Percentiles rank a stretch among this genome's conserved stretches.
Conservation (phyloP, 2,113 vertebrate species). For the Clarias macrocephalus region DNA sequence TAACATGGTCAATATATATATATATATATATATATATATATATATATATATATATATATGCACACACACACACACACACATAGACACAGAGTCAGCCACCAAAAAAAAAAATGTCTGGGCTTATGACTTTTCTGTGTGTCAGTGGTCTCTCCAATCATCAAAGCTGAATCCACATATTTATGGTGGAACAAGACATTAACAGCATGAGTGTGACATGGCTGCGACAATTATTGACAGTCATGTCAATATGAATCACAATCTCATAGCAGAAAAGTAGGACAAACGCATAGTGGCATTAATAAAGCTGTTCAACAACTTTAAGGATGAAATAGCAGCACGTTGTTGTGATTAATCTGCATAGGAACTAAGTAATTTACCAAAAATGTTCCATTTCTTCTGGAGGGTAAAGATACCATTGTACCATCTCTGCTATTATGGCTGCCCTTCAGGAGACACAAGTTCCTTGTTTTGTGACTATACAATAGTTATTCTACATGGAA, state of each 20-base stretch:
- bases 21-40: no score
- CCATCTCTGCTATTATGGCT: conserved; percentile 48
- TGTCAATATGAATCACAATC: neutral
- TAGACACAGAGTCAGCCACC: no score
- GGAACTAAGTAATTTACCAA: conserved; percentile 59
- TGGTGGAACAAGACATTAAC: neutral
- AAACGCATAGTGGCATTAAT: neutral
- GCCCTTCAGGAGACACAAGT: conserved; percentile 65
- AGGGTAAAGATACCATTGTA: conserved; percentile 64
- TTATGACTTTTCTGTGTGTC: neutral
- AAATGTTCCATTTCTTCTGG: conserved; percentile 60
- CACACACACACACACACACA: no score
- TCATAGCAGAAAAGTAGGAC: neutral
- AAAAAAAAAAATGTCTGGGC: no score
- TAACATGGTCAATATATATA: conserved; percentile 2
- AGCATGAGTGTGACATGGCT: neutral
- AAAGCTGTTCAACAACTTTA: neutral
- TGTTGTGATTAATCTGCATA: conserved; percentile 35
- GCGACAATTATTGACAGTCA: neutral
- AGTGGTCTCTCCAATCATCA: neutral
- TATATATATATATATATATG: no score
- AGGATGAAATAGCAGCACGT: neutral
- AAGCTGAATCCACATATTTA: neutral
- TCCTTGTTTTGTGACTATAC: conserved; percentile 51
- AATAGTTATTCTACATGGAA: conserved; percentile 68